These are phyloP conservation scores for Chymomyza fuscimana DNA, from an alignment of 2,888 invertebrate species.

Conservation along the genomic window DNA sequence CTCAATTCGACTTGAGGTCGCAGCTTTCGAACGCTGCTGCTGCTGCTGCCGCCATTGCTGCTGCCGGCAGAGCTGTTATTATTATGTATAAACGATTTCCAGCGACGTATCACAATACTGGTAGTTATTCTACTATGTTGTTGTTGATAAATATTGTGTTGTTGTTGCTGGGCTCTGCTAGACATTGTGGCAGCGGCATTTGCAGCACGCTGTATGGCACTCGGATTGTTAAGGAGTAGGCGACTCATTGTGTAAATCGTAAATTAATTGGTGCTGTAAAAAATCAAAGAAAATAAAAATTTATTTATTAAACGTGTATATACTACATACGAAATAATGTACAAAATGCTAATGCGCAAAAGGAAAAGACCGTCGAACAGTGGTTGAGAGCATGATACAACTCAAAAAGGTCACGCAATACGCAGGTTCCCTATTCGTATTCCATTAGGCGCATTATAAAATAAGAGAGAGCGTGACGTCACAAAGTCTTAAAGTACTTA, in stretches of 20 bases:
- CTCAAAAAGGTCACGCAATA: no score
- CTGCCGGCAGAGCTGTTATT: conserved; percentile 36
- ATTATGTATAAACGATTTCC: conserved; percentile 74
- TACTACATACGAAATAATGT: neutral
- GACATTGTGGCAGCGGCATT: conserved; percentile 47
- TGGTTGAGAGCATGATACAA: neutral
- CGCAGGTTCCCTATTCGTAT: no score
- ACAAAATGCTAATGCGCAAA: neutral
- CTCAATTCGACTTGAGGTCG: conserved; percentile 66
- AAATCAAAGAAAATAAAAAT: neutral
- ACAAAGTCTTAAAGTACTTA: no score
- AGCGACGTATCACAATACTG: conserved; percentile 70
- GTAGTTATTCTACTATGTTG: conserved; percentile 48
- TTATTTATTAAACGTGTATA: neutral
- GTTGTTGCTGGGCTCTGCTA: conserved; percentile 17
- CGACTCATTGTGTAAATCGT: conserved; percentile 63
- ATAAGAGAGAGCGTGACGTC: no score
- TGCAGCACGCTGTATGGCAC: conserved; percentile 53
- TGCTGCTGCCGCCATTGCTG: neutral
- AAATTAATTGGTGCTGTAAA: conserved; percentile 8
- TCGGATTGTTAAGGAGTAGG: conserved; percentile 64
- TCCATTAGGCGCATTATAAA: no score
- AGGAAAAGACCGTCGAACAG: neutral
- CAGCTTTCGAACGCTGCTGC: conserved; percentile 40
- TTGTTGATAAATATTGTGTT: conserved; percentile 32